phyloP scores from a whole-genome alignment of 2,888 invertebrate genomes.

The Formica aserva region DNA sequence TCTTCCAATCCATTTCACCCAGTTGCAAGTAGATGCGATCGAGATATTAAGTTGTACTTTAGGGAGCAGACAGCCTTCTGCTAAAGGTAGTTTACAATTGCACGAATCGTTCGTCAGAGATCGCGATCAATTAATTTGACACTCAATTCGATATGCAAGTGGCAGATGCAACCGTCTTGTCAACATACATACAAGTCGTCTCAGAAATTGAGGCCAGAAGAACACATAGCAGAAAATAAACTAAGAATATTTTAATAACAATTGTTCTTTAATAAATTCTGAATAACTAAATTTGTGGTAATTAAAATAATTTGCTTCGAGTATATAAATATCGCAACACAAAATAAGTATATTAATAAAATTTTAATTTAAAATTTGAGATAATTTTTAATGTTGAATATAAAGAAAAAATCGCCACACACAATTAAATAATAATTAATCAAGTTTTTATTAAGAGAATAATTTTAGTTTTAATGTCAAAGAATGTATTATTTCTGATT shows the following conservation, averaged over 20 bases:
- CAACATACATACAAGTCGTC: neutral
- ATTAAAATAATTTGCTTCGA: neutral
- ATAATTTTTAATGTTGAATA: neutral
- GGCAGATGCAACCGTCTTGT: slow-evolving; percentile 73
- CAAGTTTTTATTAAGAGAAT: neutral
- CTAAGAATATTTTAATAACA: neutral
- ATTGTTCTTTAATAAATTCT: neutral
- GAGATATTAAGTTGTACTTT: slow-evolving; percentile 34
- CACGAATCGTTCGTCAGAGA: slow-evolving; percentile 52
- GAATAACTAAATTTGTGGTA: neutral
- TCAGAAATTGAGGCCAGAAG: neutral
- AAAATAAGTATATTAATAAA: neutral
- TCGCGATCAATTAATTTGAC: slow-evolving; percentile 77
- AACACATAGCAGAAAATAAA: neutral
- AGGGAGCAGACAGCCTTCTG: slow-evolving; percentile 28
- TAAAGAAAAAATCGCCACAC: neutral
- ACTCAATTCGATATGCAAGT: slow-evolving; percentile 72
- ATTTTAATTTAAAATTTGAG: neutral
- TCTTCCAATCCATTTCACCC: slow-evolving; percentile 13
- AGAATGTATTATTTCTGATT: slow-evolving; percentile 11
- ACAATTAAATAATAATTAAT: neutral
- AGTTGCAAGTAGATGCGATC: slow-evolving; percentile 32
- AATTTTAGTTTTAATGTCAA: neutral
- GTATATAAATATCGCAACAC: neutral
- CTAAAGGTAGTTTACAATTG: slow-evolving; percentile 53